Base-by-base conservation (phyloP, 2,797 vertebrate genomes). In the Epinephelus malabaricus region DNA sequence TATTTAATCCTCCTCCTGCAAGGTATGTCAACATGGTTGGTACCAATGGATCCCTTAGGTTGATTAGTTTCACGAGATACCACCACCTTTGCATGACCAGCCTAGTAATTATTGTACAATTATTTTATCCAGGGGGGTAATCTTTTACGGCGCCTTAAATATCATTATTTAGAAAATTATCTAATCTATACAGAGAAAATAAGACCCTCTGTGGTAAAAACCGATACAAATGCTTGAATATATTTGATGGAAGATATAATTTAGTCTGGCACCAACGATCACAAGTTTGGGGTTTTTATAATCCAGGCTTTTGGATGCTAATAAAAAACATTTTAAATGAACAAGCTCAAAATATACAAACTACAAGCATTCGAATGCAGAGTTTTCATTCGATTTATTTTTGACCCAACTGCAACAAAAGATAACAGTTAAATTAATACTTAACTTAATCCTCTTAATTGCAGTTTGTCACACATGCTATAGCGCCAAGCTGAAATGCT, bases 401-500 rank as follows among this genome's bases (percentile, higher is more conserved):
- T 43, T 47, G 7, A 73, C 21, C 23, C 65, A 56, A 40, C 50
- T 73, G 30, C 54, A 43, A n/a, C 69, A 12, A 54, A 58, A 18
- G 18, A 66, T 34, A 53, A 60, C 54, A 34, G 34, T 34, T 56
- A 19, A 73, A 71, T 68, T 7, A 53, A 64, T 54, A 58, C 21
- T 76, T 63, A 27, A 47, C 47, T 5, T 58, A 76, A 73, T 69
- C 64, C 62, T 67, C 40, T 55, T 69, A 78, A 81, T 73, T 79
- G 73, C 67, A 73, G 27, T 69, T 79, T 69, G 59, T 77, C 79
- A 77, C 64, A 64, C 25, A 72, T 55, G 17, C 46, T 45, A 21
- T 61, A 58, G 55, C 46, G 56, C 51, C 2, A 38, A 55, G 62
- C 46, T 54, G 54, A 74, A 67, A 60, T 45, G n/a, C 7, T 53